Evolutionary conservation across 2,113 vertebrate genomes (phyloP), one percentile per base, ranked within the genome.

Genomic region (Pycnonotus jocosus): DNA sequence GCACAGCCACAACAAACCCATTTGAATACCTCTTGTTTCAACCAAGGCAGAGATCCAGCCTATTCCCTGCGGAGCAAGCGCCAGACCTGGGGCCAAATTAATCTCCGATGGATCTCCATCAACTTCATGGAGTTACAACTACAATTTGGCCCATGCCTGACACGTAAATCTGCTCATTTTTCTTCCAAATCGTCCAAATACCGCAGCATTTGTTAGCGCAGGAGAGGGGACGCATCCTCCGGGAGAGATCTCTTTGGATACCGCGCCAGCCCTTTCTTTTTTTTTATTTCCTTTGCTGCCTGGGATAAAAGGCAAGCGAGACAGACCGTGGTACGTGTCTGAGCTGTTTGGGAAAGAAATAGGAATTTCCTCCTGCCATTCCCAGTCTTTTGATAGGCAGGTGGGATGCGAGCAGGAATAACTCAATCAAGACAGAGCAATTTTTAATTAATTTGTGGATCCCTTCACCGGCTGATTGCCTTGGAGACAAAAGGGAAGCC

Each of bases 361-460:
- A 78, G 93, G 96, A 95, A 95, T 86, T 87, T 93, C 92, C 90
- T 77, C 53, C 72, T 85, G 87, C 78, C 83, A 85, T 93, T 92
- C 90, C 88, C 89, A 60, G 72, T 42, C 92, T 87, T 94, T 92
- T 94, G 91, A 82, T 93, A 61, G 83, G 93, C 95, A 96, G 93
- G 86, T 88, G 96, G 96, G 96, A 96, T 93, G 90, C 27, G 21
- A 96, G 95, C 84, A 95, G 95, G 89, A 98, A 98, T 94, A 97
- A 97, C 97, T 98, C 98, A 98, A 98, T 98, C 97, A 98, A 97
- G 96, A 96, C 96, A 96, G 97, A 97, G 97, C 98, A 94, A 93
- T 98, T 98, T 98, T 97, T 98, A 98, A 98, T 98, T 98, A 98
- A 98, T 96, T 95, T 97, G 98, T 66, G 96, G 97, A 98, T 98